These are phyloP conservation scores for Acomys russatus DNA, from an alignment of 2,797 vertebrate genomes.

Conservation along the genomic window DNA sequence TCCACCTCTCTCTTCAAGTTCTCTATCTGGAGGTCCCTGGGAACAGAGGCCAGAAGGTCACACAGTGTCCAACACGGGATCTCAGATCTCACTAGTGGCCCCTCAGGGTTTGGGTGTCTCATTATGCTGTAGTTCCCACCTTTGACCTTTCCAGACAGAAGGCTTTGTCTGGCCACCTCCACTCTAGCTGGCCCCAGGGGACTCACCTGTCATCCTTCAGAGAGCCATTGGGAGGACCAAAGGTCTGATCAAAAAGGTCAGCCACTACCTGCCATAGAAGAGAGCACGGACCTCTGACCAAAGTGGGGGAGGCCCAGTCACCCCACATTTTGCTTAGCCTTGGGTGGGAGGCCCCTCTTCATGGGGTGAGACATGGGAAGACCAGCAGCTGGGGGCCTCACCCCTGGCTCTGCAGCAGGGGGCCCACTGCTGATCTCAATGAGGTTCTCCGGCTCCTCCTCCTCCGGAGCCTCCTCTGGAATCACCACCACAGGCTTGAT, in stretches of 20 bases:
- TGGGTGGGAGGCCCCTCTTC: not conserved
- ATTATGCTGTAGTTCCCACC: accelerated
- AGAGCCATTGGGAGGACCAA: constrained; percentile 94
- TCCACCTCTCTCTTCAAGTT: constrained; percentile 94
- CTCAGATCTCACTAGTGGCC: not conserved
- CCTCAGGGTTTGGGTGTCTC: not conserved
- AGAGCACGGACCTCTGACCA: accelerated
- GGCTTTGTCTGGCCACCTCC: not conserved
- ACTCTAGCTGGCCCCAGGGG: accelerated
- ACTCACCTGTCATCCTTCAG: constrained; percentile 94
- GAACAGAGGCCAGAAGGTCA: not conserved
- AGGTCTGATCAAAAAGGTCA: constrained; percentile 96
- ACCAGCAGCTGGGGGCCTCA: not conserved
- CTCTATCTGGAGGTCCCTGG: constrained; percentile 96
- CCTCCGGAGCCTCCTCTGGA: constrained; percentile 93
- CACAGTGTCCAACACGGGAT: not conserved
- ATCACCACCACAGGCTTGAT: constrained; percentile 98
- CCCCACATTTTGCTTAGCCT: not conserved
- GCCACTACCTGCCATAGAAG: constrained; percentile 86
- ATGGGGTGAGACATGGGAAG: no score
- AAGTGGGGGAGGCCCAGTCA: not conserved
- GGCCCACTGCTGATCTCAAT: constrained; percentile 93
- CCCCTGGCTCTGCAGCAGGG: constrained; percentile 87
- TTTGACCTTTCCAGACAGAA: not conserved
- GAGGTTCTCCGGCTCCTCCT: constrained; percentile 95